These are phyloP conservation scores for Ctenicera cuprea DNA, from an alignment of 2,888 invertebrate genomes.

Conservation along the genomic window DNA sequence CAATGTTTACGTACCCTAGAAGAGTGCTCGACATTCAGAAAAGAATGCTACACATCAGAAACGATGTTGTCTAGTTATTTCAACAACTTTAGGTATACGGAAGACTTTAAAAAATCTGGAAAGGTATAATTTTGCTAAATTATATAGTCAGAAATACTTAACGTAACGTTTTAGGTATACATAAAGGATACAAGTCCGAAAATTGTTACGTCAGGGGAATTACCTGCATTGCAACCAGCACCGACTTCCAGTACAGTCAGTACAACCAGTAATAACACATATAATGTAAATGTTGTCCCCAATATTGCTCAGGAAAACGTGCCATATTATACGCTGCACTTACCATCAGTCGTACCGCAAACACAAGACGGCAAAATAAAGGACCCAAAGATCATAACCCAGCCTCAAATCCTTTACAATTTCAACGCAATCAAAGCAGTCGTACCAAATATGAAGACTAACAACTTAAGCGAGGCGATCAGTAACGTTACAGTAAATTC, in stretches of 20 bases:
- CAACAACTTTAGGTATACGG: slow-evolving; percentile 76
- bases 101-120: slow-evolving; percentile 78
- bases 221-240: slow-evolving; percentile 43
- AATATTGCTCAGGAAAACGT: slow-evolving; percentile 50
- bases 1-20: slow-evolving; percentile 80
- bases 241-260: slow-evolving; percentile 63
- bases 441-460: slow-evolving; percentile 59
- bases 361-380: slow-evolving; percentile 46
- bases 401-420: slow-evolving; percentile 63
- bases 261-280: slow-evolving; percentile 27
- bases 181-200: slow-evolving; percentile 74
- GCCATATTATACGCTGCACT: slow-evolving; percentile 64
- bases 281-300: slow-evolving; percentile 34
- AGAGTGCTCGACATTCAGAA: slow-evolving; percentile 78
- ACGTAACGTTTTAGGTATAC: slow-evolving; percentile 71
- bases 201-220: slow-evolving; percentile 3
- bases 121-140: slow-evolving; percentile 69
- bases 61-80: slow-evolving; percentile 81
- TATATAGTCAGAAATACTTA: not conserved
- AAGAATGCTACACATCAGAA: slow-evolving; percentile 80
- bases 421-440: slow-evolving; percentile 64
- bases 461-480: slow-evolving; percentile 59
- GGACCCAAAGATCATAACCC: slow-evolving; percentile 46
- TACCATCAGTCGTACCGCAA: slow-evolving; percentile 50
- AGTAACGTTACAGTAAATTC: slow-evolving; percentile 68